Evolutionary conservation across 37 sponge, comb jelly and placozoan genomes (phyloP).

Genomic region (Diacarnus erythraeanus): DNA sequence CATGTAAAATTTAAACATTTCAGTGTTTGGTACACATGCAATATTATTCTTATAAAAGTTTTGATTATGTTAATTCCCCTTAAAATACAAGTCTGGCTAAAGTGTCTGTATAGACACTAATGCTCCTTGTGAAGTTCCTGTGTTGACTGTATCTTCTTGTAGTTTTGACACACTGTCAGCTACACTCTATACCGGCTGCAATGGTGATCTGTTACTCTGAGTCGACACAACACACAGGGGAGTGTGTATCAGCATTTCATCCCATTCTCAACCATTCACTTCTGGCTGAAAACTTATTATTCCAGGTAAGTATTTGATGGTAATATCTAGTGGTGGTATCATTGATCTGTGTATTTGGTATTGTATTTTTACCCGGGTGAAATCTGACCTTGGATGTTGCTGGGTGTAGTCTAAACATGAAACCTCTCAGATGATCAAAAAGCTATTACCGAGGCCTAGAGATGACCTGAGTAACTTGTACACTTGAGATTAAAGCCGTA

Average conservation of each 20-base stretch:
- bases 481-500: no score
- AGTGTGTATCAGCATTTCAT: constrained; percentile 16
- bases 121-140: no score
- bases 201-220: constrained; percentile 25
- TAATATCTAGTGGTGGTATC: neutral
- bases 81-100: no score
- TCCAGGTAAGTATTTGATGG: constrained; percentile 31
- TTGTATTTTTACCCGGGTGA: no score
- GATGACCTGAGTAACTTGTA: constrained; percentile 38
- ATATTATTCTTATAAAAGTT: no score
- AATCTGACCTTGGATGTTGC: no score
- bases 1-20: no score
- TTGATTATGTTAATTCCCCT: no score
- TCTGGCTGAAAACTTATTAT: neutral
- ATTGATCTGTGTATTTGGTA: no score
- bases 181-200: constrained; percentile 23
- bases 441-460: constrained; percentile 21
- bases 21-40: no score
- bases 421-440: constrained; percentile 9
- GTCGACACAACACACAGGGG: neutral
- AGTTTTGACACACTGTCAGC: constrained; percentile 59
- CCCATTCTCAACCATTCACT: constrained; percentile 27
- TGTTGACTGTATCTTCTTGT: neutral
- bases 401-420: constrained; percentile 12
- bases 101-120: no score